Conservation (phyloP, 2,797 vertebrate genomes). For the Morus bassanus region DNA sequence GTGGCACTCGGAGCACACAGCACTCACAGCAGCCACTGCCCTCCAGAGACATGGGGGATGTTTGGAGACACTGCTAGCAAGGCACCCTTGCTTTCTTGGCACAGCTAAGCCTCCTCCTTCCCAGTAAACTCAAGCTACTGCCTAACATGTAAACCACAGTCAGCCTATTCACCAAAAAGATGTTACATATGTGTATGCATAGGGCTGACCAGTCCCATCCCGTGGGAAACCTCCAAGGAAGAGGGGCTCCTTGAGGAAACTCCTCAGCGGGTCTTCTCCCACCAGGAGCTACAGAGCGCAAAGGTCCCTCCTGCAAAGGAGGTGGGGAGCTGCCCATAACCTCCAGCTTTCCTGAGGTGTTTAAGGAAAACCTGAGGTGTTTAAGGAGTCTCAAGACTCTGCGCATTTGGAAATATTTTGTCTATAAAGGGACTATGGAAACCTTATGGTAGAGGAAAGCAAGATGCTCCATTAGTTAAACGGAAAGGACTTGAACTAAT, state of each 20-base stretch:
- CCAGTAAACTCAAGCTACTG: not conserved
- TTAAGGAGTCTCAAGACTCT: not conserved
- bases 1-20: not conserved
- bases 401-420: not conserved
- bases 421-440: not conserved
- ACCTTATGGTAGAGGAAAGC: not conserved
- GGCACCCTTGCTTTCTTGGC: not conserved
- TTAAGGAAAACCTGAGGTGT: not conserved
- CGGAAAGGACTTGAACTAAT: not conserved
- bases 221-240: not conserved
- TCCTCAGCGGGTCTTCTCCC: not conserved
- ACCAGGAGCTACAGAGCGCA: not conserved
- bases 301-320: not conserved
- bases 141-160: not conserved
- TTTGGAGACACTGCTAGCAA: not conserved
- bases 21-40: not conserved
- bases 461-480: not conserved
- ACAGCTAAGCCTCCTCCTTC: not conserved
- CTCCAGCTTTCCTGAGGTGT: not conserved
- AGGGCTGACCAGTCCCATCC: not conserved
- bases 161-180: not conserved
- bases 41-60: fast-evolving
- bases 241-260: not conserved
- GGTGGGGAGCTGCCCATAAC: not conserved
- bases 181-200: too few relatives aligned